Evolutionary conservation across 2,888 invertebrate species (phyloP), one percentile per base, ranked within the genome.

Genomic region (Cosmopolites sordidus): DNA sequence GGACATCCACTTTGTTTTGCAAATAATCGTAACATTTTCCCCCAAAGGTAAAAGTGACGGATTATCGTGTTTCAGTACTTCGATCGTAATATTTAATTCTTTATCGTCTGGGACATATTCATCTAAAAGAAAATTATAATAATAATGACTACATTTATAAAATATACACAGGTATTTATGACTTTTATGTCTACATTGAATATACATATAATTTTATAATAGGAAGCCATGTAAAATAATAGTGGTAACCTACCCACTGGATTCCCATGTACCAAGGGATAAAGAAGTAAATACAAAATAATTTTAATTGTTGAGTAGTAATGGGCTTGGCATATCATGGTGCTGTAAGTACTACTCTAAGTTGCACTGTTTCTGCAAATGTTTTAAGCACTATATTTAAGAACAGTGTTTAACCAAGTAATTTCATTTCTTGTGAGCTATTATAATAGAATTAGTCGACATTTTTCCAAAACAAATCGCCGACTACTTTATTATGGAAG

Each of bases 1-100:
- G 33, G 71, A 69, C 41, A 77, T 73, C 61, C 76, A 73, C 58
- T 72, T 73, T 8, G 80, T 76, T 61, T 74, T 76, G 64, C 84
- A 84, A 58, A 74, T 75, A 27, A 83, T 66, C 14, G 80, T 75
- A 41, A 76, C 68, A 67, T 79, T 79, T 59, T 69, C 70, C 37
- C 78, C 79, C 56, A 76, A 66, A 18, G 71, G 70, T 56, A 74
- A 64, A 52, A 66, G 63, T 40, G 60, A 60, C n/a, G 70, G 67
- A 22, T 63, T 58, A 56, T 70, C 66, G 53, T 68, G 63, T 58
- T 69, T 68, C 46, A 72, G 60, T 41, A 73, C 71, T 66, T 72
- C 66, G 46, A 73, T 71, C 40, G 70, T 70, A 52, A 73, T 72
- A 46, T 66, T 67, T 37, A 71, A 54, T 49, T 71, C 69, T 56